A percentile compares a stretch with the other conserved stretches of the same genome.
Conservation (phyloP, 2,797 vertebrate genomes). For the Gadopsis marmoratus region DNA sequence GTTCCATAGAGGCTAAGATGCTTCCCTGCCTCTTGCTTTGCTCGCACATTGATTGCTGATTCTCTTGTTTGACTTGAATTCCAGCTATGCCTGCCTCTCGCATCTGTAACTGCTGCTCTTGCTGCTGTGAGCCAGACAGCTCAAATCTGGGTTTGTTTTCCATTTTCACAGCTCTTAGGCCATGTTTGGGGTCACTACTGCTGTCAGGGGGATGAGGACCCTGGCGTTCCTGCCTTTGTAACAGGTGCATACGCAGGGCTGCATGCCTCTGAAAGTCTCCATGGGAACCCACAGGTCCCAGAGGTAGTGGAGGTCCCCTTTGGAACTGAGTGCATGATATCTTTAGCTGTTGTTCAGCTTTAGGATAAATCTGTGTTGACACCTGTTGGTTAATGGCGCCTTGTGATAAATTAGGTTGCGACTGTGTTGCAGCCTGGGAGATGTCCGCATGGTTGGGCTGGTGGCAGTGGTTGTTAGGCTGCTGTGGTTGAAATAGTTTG, state of each 20-base stretch:
- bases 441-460: slow-evolving; percentile 78
- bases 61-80: slow-evolving; percentile 80
- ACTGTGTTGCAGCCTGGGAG: slow-evolving; percentile 74
- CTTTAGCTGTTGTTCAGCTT: slow-evolving; percentile 80
- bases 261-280: slow-evolving; percentile 90
- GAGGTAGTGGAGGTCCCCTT: slow-evolving; percentile 80
- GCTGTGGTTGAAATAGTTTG: slow-evolving; percentile 85
- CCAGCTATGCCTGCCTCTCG: slow-evolving; percentile 77
- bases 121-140: slow-evolving; percentile 56
- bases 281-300: slow-evolving; percentile 78
- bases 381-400: slow-evolving; percentile 81
- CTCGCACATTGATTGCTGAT: slow-evolving; percentile 76
- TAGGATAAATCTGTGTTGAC: slow-evolving; percentile 73
- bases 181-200: slow-evolving; percentile 72
- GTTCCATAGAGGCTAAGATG: slow-evolving; percentile 97
- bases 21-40: slow-evolving; percentile 83
- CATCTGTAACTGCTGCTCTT: slow-evolving; percentile 62
- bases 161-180: slow-evolving; percentile 85
- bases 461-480: slow-evolving; percentile 77
- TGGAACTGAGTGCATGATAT: slow-evolving; percentile 80
- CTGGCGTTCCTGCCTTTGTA: slow-evolving; percentile 92
- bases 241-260: slow-evolving; percentile 91
- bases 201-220: slow-evolving; percentile 85
- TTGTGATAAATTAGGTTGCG: slow-evolving; percentile 83
- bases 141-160: slow-evolving; percentile 88